Evolutionary conservation across 2,888 invertebrate species (phyloP), one percentile per base, ranked within the genome.

Genomic region (Ecliptopera silaceata): DNA sequence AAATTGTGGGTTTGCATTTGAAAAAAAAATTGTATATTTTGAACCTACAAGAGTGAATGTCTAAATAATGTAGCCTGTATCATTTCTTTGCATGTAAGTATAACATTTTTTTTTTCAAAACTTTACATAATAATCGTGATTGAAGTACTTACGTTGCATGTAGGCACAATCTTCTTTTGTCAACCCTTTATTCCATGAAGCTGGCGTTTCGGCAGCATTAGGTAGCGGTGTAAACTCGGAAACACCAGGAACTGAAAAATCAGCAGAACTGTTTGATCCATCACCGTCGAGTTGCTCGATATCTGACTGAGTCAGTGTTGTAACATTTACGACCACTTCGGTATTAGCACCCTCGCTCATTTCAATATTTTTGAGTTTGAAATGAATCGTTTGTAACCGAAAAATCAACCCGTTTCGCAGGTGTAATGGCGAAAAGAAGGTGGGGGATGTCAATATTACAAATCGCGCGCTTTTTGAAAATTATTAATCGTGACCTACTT

Each of bases 181-280:
- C 38, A 96, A 89, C n/a, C 93, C 93, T 62, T 92, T 92, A 17
- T 93, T 93, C 94, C 95, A 95, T 47, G 95, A 93, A 43, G 93
- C 92, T 46, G 93, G 93, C 4, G 94, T 92, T 48, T 92, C 91
- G 63, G 91, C 93, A 12, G 75, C 77, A 59, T 77, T 84, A 45
- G 94, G 95, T 78, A 93, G 91, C 47, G 94, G 94, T 38, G 95
- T 95, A 82, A 96, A 97, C 76, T 97, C 96, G 18, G 95, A 95
- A 62, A 98, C 95, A 66, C 98, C 98, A 80, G 97, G 97, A 93
- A 98, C 98, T 96, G 84, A 68, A 77, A 88, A 84, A 70, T 86
- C 84, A 62, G 79, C 77, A 51, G 86, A 82, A 70, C 78, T 77
- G 59, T 73, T 75, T 63, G 86, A 81, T 41, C 52, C 74, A 32